Base-by-base conservation (phyloP, 2,113 vertebrate genomes). In the Festucalex cinctus region DNA sequence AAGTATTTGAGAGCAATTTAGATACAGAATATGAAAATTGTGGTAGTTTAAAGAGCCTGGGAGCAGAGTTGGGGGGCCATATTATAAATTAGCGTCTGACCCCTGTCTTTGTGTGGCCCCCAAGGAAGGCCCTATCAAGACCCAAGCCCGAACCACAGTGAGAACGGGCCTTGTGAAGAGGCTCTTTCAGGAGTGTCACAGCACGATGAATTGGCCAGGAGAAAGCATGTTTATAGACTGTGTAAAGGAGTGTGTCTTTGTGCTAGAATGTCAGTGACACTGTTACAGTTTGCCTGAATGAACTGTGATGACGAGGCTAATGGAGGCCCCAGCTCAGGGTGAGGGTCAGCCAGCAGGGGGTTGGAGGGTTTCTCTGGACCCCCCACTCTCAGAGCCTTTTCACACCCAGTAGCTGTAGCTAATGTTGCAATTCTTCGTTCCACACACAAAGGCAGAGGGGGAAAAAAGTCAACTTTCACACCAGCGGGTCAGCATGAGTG, bases 181-280 rank as follows among this genome's bases (percentile, higher is more conserved):
- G 75, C 84, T 89, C 90, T 93, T 93, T 94, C 86, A 92, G 83
- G 59, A 9, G 83, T 92, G 93, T 93, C 91, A 92, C 81, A 73
- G 83, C 68, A 83, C 91, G 86, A 92, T 94, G 94, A 93, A 94
- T 94, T 90, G 92, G 89, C 91, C 85, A 19, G 88, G 84, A 82
- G 82, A 79, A 92, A 93, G 92, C 92, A 91, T 93, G 93, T 94
- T 95, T 94, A 95, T 94, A 95, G 94, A 94, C 93, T 95, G 92
- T 94, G 92, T 93, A 92, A 93, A 93, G 93, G 92, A 93, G 89
- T 93, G 91, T 79, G 92, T 94, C 93, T 94, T 95, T 95, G 93
- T 94, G 92, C 91, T 90, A 85, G 90, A 93, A 93, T 91, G 93
- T 93, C 91, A 91, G 90, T 87, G 92, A 94, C 93, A 93, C 92